Evolutionary conservation across 2,113 vertebrate species (phyloP), one percentile per base, ranked within the genome.

Genomic region (Nothobranchius furzeri): DNA sequence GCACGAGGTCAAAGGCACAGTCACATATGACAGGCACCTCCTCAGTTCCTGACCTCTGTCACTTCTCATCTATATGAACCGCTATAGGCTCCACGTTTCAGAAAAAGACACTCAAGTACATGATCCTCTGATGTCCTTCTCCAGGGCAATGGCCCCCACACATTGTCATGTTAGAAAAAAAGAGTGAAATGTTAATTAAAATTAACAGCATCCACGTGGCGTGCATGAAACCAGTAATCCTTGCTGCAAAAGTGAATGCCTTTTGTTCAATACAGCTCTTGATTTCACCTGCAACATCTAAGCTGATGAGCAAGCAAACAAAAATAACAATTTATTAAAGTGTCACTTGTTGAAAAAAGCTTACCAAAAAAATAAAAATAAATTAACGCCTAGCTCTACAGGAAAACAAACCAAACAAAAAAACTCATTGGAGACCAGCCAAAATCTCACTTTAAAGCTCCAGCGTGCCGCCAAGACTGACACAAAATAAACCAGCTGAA

Each of bases 1-100:
- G 87, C 87, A 89, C 70, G 85, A 84, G 88, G 88, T 89, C 86
- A 91, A 87, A 91, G 82, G 85, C 79, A 83, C 83, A 85, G 78
- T 68, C 53, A 45, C 66, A 64, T 69, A 70, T 88, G 90, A 90
- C 90, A 87, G 90, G 80, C 84, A 85, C 81, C 81, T 85, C 85
- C 78, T 88, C 88, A 84, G 87, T 77, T 67, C 69, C 71, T 57
- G 86, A 90, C 86, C 88, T 67, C 87, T 90, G 87, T 90, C 88
- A 89, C 88, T 87, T 89, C 79, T 76, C 81, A 90, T 90, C 88
- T 82, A 85, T 81, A 79, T 66, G 75, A 83, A 74, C 76, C 64
- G 12, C 71, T 80, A 89, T 78, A 78, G 81, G 72, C 75, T 79
- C 46, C 59, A 12, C 72, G 73, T 62, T 70, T 43, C 60, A 77